Evolutionary conservation across 2,888 invertebrate species (phyloP).

Genomic region (Torymus texanus): DNA sequence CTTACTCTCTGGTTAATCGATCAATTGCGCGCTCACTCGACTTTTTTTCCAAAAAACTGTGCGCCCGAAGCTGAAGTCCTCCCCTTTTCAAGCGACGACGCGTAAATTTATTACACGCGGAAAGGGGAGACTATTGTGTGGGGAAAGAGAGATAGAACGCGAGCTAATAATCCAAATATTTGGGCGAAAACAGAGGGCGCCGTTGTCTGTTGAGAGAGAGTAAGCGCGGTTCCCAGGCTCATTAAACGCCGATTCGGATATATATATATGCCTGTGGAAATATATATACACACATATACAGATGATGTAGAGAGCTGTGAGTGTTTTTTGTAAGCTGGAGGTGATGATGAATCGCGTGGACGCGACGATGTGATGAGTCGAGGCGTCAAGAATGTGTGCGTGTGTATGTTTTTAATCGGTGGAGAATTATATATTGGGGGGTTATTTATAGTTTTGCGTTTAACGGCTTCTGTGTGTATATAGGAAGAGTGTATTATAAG

Average conservation of each 20-base stretch:
- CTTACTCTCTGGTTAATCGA: constrained; percentile 59
- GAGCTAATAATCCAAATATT: constrained; percentile 58
- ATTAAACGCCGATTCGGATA: constrained; percentile 50
- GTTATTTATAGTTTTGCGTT: background rate
- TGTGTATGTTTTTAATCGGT: background rate
- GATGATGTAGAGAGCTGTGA: constrained; percentile 18
- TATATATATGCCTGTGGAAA: too few relatives aligned
- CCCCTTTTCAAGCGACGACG: constrained; percentile 22
- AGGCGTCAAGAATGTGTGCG: background rate
- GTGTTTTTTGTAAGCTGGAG: too few relatives aligned
- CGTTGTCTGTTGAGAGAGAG: constrained; percentile 46
- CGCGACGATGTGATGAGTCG: too few relatives aligned
- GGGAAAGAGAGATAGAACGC: constrained; percentile 31
- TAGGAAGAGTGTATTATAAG: too few relatives aligned
- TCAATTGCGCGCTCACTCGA: constrained; percentile 55
- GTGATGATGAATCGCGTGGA: too few relatives aligned
- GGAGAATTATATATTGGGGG: too few relatives aligned
- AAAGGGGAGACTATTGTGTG: constrained; percentile 33
- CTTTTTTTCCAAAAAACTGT: constrained; percentile 53
- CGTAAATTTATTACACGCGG: constrained; percentile 52
- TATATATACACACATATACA: too few relatives aligned
- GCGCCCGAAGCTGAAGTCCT: background rate
- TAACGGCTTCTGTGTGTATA: background rate
- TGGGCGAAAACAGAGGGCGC: constrained; percentile 51
- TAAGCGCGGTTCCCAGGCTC: constrained; percentile 42